Evolutionary conservation across 2,888 invertebrate genomes (phyloP).

Genomic region (Nemotelus pantherinus): DNA sequence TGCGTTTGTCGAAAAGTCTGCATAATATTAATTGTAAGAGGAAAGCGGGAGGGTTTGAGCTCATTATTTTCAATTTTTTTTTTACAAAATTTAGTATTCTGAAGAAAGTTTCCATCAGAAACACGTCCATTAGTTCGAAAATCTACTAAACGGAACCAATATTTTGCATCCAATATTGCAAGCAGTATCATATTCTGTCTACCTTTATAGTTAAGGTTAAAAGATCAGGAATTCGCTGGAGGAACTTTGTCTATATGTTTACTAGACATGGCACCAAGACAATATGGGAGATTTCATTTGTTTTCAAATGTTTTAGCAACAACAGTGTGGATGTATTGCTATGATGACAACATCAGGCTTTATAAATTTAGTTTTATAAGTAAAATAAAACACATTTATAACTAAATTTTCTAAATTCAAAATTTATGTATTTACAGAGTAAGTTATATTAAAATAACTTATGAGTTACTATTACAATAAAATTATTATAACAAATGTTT

Average conservation of each 20-base stretch:
- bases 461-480: too few relatives aligned
- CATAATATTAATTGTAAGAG: not conserved
- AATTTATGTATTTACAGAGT: too few relatives aligned
- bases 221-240: not conserved
- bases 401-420: too few relatives aligned
- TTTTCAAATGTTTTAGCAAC: not conserved
- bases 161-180: conserved; percentile 18
- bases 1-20: not conserved
- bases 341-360: too few relatives aligned
- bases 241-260: not conserved
- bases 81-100: conserved; percentile 4
- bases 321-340: not conserved
- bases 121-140: conserved; percentile 15
- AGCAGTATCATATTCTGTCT: not conserved
- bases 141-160: not conserved
- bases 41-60: not conserved
- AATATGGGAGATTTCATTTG: not conserved
- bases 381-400: too few relatives aligned
- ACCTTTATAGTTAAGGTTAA: not conserved
- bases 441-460: too few relatives aligned
- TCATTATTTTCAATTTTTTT: conserved; percentile 18
- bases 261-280: not conserved
- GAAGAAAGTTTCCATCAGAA: conserved; percentile 13
- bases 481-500: too few relatives aligned
- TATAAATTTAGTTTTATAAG: too few relatives aligned